phyloP scores from a whole-genome alignment of 2,888 invertebrate genomes.

The Troilus luridus region DNA sequence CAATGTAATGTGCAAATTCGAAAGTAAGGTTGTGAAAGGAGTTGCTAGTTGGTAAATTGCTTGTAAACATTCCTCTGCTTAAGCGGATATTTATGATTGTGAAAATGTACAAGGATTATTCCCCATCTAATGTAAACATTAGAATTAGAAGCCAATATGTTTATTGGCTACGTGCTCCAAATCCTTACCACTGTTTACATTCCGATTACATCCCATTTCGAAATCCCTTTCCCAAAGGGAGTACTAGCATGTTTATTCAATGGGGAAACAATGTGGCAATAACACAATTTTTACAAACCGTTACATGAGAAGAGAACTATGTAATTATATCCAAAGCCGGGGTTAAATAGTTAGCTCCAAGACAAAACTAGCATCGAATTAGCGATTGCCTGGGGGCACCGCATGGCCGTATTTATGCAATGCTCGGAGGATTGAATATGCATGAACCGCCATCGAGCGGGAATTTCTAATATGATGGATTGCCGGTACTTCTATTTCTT shows the following conservation, averaged over 20 bases:
- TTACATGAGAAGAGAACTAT: constrained; percentile 21
- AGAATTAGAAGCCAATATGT: no score
- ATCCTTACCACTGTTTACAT: neutral
- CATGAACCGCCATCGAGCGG: constrained; percentile 18
- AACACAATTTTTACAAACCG: constrained; percentile 13
- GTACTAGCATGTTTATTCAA: neutral
- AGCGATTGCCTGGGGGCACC: constrained; percentile 6
- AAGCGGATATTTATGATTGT: no score
- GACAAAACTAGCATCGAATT: constrained; percentile 44
- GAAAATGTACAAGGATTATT: no score
- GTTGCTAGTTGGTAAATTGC: no score
- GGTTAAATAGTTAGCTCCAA: neutral
- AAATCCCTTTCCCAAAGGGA: neutral
- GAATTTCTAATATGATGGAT: constrained; percentile 50
- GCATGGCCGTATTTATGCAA: constrained; percentile 25
- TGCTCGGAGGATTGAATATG: constrained; percentile 41
- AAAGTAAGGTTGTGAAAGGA: no score
- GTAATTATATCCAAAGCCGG: constrained; percentile 14
- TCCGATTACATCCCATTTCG: neutral
- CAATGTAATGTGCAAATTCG: no score
- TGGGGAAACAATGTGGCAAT: constrained; percentile 6
- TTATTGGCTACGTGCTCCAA: neutral
- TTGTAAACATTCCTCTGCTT: no score
- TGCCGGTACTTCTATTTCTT: constrained; percentile 40
- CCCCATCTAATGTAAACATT: no score